Evolutionary conservation across 2,888 invertebrate species (phyloP), one percentile per base, ranked within the genome.

Genomic region (Chironomus tentans): DNA sequence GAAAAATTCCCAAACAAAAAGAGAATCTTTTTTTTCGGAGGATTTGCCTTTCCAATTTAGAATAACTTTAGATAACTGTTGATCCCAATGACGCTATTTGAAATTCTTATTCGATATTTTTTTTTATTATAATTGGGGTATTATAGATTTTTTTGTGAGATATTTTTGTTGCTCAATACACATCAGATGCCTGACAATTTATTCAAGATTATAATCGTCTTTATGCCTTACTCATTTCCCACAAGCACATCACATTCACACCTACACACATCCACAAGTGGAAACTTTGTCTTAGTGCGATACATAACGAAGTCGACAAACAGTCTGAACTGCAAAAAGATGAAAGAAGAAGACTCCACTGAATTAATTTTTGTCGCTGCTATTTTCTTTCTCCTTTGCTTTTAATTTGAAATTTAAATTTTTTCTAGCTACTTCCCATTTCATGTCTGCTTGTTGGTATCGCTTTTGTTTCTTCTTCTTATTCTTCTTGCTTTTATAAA

Each of bases 351-450:
- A 38, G 38, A 18, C 56, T 18, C 18, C 12, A 65, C 22, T 65
- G 65, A 65, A 65, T 65, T 65, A 65, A 65, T 65, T 65, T 65
- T 65, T 65, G n/a, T 56, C 18, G 15, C 15, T 18, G 13, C 65
- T 65, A 21, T 22, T 65, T 65, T 22, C 22, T 65, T 65, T 21
- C 65, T 65, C 65, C 10, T 22, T 56, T 2, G 4, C 65, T 18
- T 56, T 56, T 65, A 65, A 65, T 65, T 65, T 65, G 24, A 65
- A 65, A 65, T 65, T 65, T 24, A 65, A 65, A 65, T 65, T 22
- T 65, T 65, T 65, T 13, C 22, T 1, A 38, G 38, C 38, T 38
- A 38, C 38, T 38, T 56, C 56, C 56, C 56, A 15, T 15, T 56
- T 56, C 56, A 56, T 56, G 56, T 56, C 56, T 56, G 38, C 38